Evolutionary conservation across 2,888 invertebrate species (phyloP).

Genomic region (Anorthoa munda): DNA sequence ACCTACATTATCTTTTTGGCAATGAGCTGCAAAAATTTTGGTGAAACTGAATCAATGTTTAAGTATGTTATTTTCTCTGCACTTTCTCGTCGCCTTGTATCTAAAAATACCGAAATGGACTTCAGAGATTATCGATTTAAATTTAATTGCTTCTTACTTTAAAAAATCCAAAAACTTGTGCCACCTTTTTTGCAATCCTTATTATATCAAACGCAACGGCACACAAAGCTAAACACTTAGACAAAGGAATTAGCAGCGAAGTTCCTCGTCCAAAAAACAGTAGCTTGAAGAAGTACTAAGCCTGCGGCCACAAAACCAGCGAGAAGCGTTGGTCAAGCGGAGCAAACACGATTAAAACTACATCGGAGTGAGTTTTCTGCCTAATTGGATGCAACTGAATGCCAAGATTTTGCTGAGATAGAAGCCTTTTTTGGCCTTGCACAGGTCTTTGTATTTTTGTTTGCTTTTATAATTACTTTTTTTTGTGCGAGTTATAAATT

Average conservation of each 20-base stretch:
- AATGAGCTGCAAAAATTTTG: neutral
- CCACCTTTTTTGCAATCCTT: neutral
- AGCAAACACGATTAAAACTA: too few species aligned
- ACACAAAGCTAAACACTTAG: neutral
- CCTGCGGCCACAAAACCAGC: neutral
- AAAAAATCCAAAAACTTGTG: too few species aligned
- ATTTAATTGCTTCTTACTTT: too few species aligned
- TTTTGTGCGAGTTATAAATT: too few species aligned
- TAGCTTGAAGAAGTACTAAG: slow-evolving; percentile 47
- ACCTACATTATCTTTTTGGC: neutral
- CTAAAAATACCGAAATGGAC: neutral
- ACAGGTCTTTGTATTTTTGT: too few species aligned
- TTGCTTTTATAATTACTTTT: too few species aligned
- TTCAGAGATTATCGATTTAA: neutral
- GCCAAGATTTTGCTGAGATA: too few species aligned
- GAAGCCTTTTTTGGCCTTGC: too few species aligned
- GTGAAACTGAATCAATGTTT: neutral
- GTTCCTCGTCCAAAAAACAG: slow-evolving; percentile 58
- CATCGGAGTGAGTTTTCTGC: too few species aligned
- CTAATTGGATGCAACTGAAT: too few species aligned
- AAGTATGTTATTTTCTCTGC: neutral
- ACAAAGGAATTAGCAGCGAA: slow-evolving; percentile 47
- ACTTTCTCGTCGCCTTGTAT: neutral
- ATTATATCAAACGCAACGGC: slow-evolving; percentile 1
- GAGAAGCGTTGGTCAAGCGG: neutral